Evolutionary conservation across 2,797 vertebrate genomes (phyloP).

Genomic region (Crenuchus spilurus): DNA sequence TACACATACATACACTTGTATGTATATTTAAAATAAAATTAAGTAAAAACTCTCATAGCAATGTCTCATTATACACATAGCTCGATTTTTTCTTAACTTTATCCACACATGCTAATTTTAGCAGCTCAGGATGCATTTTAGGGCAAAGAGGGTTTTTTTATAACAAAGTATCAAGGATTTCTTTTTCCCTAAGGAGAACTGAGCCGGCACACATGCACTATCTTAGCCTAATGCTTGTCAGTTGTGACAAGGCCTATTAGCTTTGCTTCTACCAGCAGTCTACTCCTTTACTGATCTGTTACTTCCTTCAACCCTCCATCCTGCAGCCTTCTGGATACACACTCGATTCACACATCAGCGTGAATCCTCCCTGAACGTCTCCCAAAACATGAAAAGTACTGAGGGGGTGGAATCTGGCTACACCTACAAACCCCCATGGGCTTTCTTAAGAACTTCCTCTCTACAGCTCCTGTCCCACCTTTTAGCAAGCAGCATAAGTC

Average conservation of each 20-base stretch:
- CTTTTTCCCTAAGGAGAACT: constrained; percentile 24
- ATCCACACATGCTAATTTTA: neutral
- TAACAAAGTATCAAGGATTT: constrained; percentile 19
- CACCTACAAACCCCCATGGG: neutral
- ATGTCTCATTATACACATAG: too few relatives aligned
- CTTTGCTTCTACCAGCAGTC: constrained; percentile 25
- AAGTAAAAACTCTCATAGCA: too few relatives aligned
- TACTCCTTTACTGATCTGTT: constrained; percentile 20
- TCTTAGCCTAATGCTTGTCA: constrained; percentile 23
- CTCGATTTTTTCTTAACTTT: too few relatives aligned
- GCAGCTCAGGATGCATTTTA: neutral
- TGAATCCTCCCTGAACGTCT: neutral
- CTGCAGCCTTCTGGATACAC: constrained; percentile 15
- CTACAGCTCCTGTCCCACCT: neutral
- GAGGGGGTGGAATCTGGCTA: constrained; percentile 17
- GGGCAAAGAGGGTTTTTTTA: neutral
- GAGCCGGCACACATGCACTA: constrained; percentile 8
- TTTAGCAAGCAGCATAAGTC: neutral
- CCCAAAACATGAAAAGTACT: neutral
- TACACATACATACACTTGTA: too few relatives aligned
- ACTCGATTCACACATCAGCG: constrained; percentile 1
- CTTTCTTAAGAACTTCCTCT: neutral
- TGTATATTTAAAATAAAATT: too few relatives aligned
- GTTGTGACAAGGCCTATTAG: constrained; percentile 42
- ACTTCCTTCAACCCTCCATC: neutral